Conservation (phyloP, 1,140 invertebrate species). For the Ostrea edulis region DNA sequence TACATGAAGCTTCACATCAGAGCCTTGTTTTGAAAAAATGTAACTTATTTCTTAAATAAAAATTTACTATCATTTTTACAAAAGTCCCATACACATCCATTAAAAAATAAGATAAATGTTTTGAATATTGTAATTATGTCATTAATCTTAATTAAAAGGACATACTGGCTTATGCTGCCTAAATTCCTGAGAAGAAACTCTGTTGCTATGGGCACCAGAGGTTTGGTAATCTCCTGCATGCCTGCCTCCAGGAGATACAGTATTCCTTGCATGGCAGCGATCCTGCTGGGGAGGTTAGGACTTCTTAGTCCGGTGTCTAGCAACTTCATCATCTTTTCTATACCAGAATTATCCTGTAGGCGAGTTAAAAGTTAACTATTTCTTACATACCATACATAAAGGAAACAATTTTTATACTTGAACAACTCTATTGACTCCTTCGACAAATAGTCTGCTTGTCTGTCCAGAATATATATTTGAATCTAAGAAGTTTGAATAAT, state of each 20-base stretch:
- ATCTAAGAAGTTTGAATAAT: not conserved
- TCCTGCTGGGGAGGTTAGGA: conserved; percentile 84
- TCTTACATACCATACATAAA: not conserved
- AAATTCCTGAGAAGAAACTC: conserved; percentile 87
- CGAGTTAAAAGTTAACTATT: not conserved
- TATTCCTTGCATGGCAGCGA: conserved; percentile 87
- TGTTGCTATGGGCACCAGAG: conserved; percentile 84
- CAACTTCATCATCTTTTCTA: conserved; percentile 84
- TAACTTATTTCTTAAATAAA: too few species aligned
- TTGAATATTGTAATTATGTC: too few species aligned
- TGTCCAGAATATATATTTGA: not conserved
- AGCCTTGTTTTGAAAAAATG: too few species aligned
- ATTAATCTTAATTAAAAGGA: not conserved
- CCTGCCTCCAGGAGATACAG: conserved; percentile 86
- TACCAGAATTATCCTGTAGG: conserved; percentile 71
- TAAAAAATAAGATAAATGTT: too few species aligned
- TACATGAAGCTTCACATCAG: too few species aligned
- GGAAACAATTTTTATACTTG: too few species aligned
- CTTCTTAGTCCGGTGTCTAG: conserved; percentile 85
- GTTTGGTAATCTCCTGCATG: conserved; percentile 76
- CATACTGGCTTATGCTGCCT: conserved; percentile 78
- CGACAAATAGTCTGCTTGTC: too few species aligned
- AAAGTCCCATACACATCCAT: too few species aligned
- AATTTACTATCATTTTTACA: too few species aligned
- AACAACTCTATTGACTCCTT: too few species aligned